These are phyloP conservation scores for Brachionichthys hirsutus DNA, from an alignment of 2,113 vertebrate species.

Conservation along the genomic window DNA sequence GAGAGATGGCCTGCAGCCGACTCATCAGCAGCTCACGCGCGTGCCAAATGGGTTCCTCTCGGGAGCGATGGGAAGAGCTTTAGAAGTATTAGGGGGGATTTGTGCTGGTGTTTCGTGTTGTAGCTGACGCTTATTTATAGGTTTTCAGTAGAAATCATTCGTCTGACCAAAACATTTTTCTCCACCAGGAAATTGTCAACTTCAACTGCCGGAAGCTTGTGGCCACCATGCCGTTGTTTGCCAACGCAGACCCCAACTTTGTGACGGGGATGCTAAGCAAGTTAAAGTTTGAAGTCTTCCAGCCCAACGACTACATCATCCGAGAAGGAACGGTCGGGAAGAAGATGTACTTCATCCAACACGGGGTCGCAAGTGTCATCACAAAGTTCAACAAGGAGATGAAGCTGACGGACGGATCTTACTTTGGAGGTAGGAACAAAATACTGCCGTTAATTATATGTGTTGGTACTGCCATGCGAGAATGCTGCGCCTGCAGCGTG, in stretches of 20 bases:
- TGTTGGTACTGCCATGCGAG: neutral
- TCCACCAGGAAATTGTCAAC: slow-evolving; percentile 95
- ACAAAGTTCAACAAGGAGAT: slow-evolving; percentile 97
- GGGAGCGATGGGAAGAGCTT: slow-evolving; percentile 59
- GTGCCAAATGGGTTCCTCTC: slow-evolving; percentile 62
- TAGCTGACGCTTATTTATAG: slow-evolving; percentile 9
- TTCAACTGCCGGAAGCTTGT: slow-evolving; percentile 97
- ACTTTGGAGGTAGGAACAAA: slow-evolving; percentile 90
- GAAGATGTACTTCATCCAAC: slow-evolving; percentile 99
- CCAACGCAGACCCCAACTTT: slow-evolving; percentile 97
- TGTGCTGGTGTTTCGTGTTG: slow-evolving; percentile 15
- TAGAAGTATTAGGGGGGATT: slow-evolving; percentile 54
- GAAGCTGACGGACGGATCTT: slow-evolving; percentile 97
- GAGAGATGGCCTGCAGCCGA: slow-evolving; percentile 53
- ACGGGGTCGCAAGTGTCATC: slow-evolving; percentile 95
- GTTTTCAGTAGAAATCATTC: slow-evolving; percentile 1
- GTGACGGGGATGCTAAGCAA: slow-evolving; percentile 99
- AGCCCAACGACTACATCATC: slow-evolving; percentile 97
- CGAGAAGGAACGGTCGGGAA: slow-evolving; percentile 96
- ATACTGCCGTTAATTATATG: too few species aligned
- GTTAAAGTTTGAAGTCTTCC: slow-evolving; percentile 95
- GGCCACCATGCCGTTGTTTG: slow-evolving; percentile 97
- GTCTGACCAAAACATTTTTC: neutral
- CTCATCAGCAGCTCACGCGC: slow-evolving; percentile 58
- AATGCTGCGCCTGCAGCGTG: neutral